Evolutionary conservation across 1,140 invertebrate genomes (phyloP).

Genomic region (Hyposmocoma kahamanoa): DNA sequence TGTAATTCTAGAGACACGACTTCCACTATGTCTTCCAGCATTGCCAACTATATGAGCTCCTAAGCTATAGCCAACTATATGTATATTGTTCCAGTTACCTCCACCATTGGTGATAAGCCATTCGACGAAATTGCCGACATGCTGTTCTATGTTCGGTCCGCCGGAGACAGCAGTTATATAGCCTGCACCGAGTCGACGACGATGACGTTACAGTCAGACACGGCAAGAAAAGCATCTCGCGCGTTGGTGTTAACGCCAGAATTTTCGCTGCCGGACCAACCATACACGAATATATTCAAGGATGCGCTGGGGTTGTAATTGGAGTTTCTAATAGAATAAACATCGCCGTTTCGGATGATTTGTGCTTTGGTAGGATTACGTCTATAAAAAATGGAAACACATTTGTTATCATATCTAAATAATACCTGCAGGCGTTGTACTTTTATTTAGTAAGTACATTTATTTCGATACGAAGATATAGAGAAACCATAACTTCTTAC

Average conservation of each 20-base stretch:
- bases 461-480: too few species aligned
- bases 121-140: slow-evolving; percentile 42
- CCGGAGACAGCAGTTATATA: slow-evolving; percentile 65
- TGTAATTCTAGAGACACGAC: slow-evolving; percentile 25
- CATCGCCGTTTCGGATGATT: too few species aligned
- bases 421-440: too few species aligned
- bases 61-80: slow-evolving; percentile 88
- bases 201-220: slow-evolving; percentile 73
- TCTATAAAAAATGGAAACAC: too few species aligned
- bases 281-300: slow-evolving; percentile 42
- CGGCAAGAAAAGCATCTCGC: slow-evolving; percentile 53
- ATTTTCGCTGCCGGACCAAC: slow-evolving; percentile 45
- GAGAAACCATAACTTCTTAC: too few species aligned
- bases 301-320: slow-evolving; percentile 28
- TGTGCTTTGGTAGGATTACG: too few species aligned
- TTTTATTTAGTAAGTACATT: too few species aligned
- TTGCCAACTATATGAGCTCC: slow-evolving; percentile 87
- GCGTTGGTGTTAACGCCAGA: slow-evolving; percentile 28
- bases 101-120: slow-evolving; percentile 31
- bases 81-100: slow-evolving; percentile 70
- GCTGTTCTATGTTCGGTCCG: slow-evolving; percentile 57
- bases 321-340: slow-evolving; percentile 31
- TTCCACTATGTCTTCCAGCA: slow-evolving; percentile 74
- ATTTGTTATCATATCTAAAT: too few species aligned
- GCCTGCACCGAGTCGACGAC: slow-evolving; percentile 50